Evolutionary conservation across 2,113 vertebrate genomes (phyloP), one percentile per base, ranked within the genome.

Genomic region (Phrynocephalus versicolor): DNA sequence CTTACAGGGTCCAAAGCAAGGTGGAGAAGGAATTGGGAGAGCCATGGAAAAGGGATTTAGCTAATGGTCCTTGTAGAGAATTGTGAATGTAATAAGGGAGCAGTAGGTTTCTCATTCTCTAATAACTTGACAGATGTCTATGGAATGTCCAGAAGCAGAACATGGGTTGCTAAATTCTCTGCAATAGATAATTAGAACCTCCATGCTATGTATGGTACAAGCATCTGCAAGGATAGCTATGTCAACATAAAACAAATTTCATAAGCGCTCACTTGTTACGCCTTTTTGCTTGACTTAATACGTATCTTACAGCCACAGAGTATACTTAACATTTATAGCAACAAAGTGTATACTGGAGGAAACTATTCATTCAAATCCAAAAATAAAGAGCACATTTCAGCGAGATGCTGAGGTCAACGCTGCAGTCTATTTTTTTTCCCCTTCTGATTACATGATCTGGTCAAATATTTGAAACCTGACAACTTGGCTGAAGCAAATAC

Each of bases 401-500:
- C 33, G 25, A 73, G 64, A 35, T 70, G 21, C 39, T 79, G 35
- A 78, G 57, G 30, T 83, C 30, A 62, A 23, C 12, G 62, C 18
- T 27, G 57, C 25, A 37, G 13, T 57, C 23, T 27, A 72, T 37
- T 39, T 10, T 33, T 55, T 39, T n/a, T n/a, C n/a, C n/a, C n/a
- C 27, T 51, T 65, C 75, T 18, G 65, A 8, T 62, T 39, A 74
- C 33, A 3, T 1, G 41, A 33, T 73, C 77, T 13, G 82, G 57
- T 88, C 8, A 25, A 37, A 83, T 70, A 8, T 82, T 88, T 74
- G 80, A 85, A 92, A 90, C 75, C 84, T 77, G 30, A 73, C 21
- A 79, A 25, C 79, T 92, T 88, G 82, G 93, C 93, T 92, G 77
- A 92, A 92, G 37, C 84, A 70, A 90, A 82, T 30, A 84, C 94